A percentile compares a stretch with the other conserved stretches of the same genome.
phyloP scores from a whole-genome alignment of 2,888 invertebrate species.

The Globia sparganii region DNA sequence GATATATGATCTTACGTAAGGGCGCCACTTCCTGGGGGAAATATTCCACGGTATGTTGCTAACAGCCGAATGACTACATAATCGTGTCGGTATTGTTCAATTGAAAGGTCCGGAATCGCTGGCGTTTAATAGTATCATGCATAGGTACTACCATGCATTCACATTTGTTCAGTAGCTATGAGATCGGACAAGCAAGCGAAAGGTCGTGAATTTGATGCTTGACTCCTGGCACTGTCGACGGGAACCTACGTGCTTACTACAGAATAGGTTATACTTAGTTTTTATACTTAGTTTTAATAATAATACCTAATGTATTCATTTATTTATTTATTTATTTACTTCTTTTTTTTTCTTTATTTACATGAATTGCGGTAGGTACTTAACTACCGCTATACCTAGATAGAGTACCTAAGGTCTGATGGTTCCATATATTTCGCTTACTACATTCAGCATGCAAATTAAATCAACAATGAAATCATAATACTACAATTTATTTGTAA shows the following conservation, averaged over 20 bases:
- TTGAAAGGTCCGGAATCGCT: conserved; percentile 11
- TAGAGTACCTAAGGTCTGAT: too few species aligned
- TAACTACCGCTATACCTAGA: too few species aligned
- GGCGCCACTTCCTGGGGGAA: conserved; percentile 49
- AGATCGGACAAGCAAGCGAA: not conserved
- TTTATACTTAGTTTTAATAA: not conserved
- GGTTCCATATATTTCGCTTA: not conserved
- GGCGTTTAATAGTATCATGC: conserved; percentile 12
- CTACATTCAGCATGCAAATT: not conserved
- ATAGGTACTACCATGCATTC: not conserved
- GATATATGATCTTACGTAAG: conserved; percentile 50
- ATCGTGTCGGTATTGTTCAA: conserved; percentile 31
- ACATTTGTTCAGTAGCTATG: not conserved
- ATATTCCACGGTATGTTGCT: conserved; percentile 19
- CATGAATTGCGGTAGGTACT: not conserved
- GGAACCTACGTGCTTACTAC: not conserved
- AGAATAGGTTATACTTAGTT: not conserved
- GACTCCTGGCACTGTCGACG: not conserved
- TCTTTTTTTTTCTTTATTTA: not conserved
- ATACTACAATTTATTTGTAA: not conserved
- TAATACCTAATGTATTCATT: not conserved
- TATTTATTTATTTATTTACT: too few species aligned
- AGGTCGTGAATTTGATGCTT: not conserved
- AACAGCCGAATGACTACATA: conserved; percentile 31
- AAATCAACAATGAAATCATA: not conserved